Evolutionary conservation across 1,140 invertebrate species (phyloP), one percentile per base, ranked within the genome.

Genomic region (Meloidogyne floridensis): DNA sequence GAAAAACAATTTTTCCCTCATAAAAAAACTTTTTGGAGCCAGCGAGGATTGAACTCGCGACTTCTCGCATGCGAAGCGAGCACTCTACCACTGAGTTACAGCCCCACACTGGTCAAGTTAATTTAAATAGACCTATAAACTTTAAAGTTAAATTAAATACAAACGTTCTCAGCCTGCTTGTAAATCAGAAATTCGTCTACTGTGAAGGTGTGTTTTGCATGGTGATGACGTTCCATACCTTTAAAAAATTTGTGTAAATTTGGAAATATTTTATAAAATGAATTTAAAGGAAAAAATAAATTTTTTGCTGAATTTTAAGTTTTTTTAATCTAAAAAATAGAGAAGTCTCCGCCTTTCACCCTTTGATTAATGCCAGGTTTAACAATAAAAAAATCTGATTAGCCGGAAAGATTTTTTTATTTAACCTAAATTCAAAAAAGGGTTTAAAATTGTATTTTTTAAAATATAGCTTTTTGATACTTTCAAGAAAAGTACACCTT

Each of bases 51-150:
- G n/a, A 72, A 71, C 71, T 71, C 76, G 71, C 43, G 75, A 80
- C 77, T 65, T 72, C 77, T 71, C 54, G 53, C 70, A 59, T 53
- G 82, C 54, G 72, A 75, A 72, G 54, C 81, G 77, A 84, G 86
- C 77, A 79, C 77, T 79, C 77, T 79, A 79, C 77, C 77, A 79
- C 77, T 79, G 77, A 79, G 77, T 82, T 79, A 79, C 77, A 79
- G 54, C 77, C 77, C 77, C 77, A n/a, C 7, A 65, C 6, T n/a
- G n/a, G 3, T 4, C 5, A 7, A 65, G n/a, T n/a, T 2, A 65
- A 65, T 6, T 6, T 65, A 65, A n/a, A 65, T n/a, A 2, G 15
- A 6, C 5, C 6, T 74, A 74, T 18, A 74, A 74, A 47, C 32
- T 32, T 32, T 15, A 13, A 18, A 54, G 3, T 15, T 20, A 54